Base-by-base conservation (phyloP, 53 echinoderm and acorn worm species). In the Stichopus horrens region DNA sequence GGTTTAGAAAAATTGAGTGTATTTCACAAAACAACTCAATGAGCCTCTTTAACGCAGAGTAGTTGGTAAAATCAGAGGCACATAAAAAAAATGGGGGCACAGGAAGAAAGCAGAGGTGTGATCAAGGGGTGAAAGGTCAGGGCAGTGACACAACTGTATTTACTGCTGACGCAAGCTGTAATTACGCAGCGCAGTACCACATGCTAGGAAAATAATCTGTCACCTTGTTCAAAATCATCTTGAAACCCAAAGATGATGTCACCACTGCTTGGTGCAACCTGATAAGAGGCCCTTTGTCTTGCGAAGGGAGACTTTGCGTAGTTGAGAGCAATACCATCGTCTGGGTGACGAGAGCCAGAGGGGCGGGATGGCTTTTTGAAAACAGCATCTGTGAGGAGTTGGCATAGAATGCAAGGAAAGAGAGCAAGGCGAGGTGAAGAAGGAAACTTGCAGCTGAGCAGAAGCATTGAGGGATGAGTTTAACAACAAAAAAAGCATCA, bases 161-260 rank as follows among this genome's bases (percentile, higher is more conserved):
- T 2, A 59, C 59, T 9, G 59, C 59, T 11, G 59, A 59, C 8
- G 59, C 8, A 59, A 59, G 8, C 11, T 37, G 37, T 59, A 59
- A 59, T 8, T 8, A 59, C 8, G 4, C 4, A 59, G 11, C 59
- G 1, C 11, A 59, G 8, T 59, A 59, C 6, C 59, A 59, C 8
- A 59, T 59, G 59, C 11, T 59, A 59, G 11, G 59, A 59, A 8
- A 9, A 59, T 8, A 59, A 59, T 1, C 59, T 59, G 59, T 94
- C 83, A 96, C 96, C 96, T 95, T 95, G 93, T 63, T 94, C 96
- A 90, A 94, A 96, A 19, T 96, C 99, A 20, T 94, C 93, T 21
- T 93, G 83, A 21, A 90, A 80, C 10, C 93, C 92, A 82, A 93
- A 99, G 55, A 94, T 94, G 23, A 99, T 89, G 71, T 99, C 99